Base-by-base conservation (phyloP, 1,140 invertebrate genomes). In the Triops cancriformis region DNA sequence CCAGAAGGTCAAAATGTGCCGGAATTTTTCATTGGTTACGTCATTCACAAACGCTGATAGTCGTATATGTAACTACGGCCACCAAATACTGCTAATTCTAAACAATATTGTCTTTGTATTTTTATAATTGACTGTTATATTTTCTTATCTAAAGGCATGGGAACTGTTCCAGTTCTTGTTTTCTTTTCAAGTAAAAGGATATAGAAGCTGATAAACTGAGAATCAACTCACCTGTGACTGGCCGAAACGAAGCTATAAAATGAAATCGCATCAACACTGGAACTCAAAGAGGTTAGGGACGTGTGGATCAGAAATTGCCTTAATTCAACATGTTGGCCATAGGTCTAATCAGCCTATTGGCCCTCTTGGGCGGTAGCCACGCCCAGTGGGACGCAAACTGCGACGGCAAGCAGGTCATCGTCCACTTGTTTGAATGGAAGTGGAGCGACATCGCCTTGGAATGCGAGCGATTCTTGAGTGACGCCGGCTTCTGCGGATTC, bases 361-460 rank as follows among this genome's bases (percentile, higher is more conserved):
- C n/a, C 1, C 27, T 76, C 14, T 73, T 45, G 2, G 78, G 78
- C 10, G 9, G 41, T 5, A 43, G 27, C 75, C 14, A 18, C 27
- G 78, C 74, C 9, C 64, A 64, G 18, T 79, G 37, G 72, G 75
- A 75, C 72, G 77, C 80, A 10, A 77, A 80, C 26, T 79, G 78
- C 41, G 73, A 75, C 27, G 79, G 78, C 3, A 80, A 79, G 28
- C 80, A 81, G 43, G 82, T 81, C 9, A 83, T 84, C 45, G 83
- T 84, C 10, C 83, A 85, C 73, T 77, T 85, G 26, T 85, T 87
- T 77, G 87, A 88, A 81, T 88, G 88, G 86, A 86, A 84, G 79
- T 88, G 86, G 85, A 82, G 81, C 0, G 88, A 88, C 79, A 85
- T 89, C 74, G 87, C 86, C 5, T 79, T 80, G 11, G 88, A 89